Conservation (phyloP, 2,888 invertebrate genomes). For the Tipula unca region DNA sequence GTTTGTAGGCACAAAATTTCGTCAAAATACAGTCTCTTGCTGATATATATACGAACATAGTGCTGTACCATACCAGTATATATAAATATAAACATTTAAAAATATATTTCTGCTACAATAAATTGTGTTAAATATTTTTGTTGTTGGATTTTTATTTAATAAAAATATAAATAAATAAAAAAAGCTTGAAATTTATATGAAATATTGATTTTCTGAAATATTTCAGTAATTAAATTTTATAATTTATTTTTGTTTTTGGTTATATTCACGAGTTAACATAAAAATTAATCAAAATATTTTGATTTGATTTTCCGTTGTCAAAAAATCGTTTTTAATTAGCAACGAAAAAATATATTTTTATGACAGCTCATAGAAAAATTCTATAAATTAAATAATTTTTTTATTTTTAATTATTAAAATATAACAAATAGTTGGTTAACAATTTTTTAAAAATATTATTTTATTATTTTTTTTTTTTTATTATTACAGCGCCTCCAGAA, state of each 20-base stretch:
- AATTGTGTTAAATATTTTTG: neutral
- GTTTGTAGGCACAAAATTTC: no score
- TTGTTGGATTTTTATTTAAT: neutral
- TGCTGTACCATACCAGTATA: neutral
- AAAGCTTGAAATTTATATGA: neutral
- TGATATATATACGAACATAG: neutral
- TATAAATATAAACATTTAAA: no score
- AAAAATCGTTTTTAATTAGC: neutral
- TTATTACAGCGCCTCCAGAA: constrained; percentile 48
- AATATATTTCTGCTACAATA: neutral
- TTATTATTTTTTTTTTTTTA: neutral
- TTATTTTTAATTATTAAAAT: no score
- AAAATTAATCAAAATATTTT: neutral
- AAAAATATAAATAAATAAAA: neutral
- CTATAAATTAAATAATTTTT: no score
- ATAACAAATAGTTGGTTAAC: neutral
- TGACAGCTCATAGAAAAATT: neutral
- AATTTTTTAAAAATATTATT: no score
- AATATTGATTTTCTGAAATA: neutral
- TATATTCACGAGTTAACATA: neutral
- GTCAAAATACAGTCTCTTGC: neutral
- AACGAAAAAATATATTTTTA: neutral
- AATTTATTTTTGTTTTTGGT: neutral
- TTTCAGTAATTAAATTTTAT: neutral
- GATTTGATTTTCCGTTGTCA: neutral